Evolutionary conservation across 2,113 vertebrate species (phyloP).

Genomic region (Ammospiza caudacuta): DNA sequence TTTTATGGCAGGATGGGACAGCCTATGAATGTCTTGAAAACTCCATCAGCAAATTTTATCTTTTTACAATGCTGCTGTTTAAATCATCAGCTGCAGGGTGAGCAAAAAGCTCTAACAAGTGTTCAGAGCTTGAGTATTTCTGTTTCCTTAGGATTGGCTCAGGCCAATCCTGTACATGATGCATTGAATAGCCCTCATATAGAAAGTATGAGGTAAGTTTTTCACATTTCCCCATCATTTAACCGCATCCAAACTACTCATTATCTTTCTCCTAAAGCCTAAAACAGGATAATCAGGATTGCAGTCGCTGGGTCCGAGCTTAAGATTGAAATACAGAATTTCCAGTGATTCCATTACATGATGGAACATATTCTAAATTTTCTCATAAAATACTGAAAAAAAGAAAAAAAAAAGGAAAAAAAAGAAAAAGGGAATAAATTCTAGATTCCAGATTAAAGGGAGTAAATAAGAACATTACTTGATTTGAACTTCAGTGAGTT

Average conservation of each 20-base stretch:
- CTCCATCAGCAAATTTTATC: background rate
- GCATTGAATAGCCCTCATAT: background rate
- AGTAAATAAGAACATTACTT: background rate
- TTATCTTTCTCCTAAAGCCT: background rate
- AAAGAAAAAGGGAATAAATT: accelerated
- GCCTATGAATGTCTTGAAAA: background rate
- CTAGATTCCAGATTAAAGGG: background rate
- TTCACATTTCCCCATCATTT: background rate
- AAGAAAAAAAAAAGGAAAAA: background rate
- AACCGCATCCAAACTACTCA: background rate
- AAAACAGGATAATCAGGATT: background rate
- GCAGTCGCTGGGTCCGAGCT: accelerated
- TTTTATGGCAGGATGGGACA: accelerated
- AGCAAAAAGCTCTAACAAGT: background rate
- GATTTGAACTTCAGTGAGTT: background rate
- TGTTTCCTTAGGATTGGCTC: background rate
- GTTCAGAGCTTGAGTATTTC: background rate
- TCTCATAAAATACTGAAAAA: background rate
- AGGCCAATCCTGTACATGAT: background rate
- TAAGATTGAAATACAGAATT: background rate
- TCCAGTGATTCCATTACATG: background rate
- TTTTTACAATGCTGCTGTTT: background rate
- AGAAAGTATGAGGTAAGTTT: background rate
- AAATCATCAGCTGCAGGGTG: background rate
- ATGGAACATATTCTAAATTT: background rate